These are phyloP conservation scores for Maniola jurtina DNA, from an alignment of 1,140 invertebrate genomes.

Conservation along the genomic window DNA sequence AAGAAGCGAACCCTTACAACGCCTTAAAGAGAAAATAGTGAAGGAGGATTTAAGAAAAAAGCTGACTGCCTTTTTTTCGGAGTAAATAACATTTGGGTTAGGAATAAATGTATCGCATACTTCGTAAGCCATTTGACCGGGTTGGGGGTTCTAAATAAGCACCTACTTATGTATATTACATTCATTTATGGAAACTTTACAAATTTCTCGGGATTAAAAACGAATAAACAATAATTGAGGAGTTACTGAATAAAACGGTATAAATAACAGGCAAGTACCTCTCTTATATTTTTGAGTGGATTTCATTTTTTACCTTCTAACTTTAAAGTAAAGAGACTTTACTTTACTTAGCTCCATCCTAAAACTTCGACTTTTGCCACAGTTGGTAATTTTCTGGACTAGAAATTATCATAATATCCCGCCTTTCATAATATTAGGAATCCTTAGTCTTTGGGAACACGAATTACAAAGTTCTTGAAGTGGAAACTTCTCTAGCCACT, in stretches of 20 bases:
- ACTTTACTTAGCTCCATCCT: not conserved
- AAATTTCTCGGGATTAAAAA: too few species aligned
- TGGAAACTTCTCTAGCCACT: too few species aligned
- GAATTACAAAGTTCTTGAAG: not conserved
- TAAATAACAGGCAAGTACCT: too few species aligned
- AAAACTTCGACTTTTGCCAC: not conserved
- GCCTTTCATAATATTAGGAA: not conserved
- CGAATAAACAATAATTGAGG: too few species aligned
- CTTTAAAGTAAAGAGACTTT: not conserved
- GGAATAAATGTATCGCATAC: not conserved
- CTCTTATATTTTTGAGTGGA: not conserved
- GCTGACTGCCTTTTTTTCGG: conserved; percentile 1
- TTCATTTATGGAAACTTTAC: too few species aligned
- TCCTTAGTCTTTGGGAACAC: not conserved
- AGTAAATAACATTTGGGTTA: conserved; percentile 1
- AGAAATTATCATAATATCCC: conserved; percentile 12
- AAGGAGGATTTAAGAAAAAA: conserved; percentile 6
- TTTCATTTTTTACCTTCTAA: not conserved
- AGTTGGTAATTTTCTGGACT: not conserved
- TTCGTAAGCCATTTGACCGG: not conserved
- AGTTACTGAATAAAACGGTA: too few species aligned
- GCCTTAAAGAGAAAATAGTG: not conserved
- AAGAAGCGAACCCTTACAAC: not conserved
- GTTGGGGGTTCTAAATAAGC: too few species aligned
- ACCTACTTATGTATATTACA: too few species aligned